These are phyloP conservation scores for Tetramorium simillimum DNA, from an alignment of 1,140 invertebrate species.

Conservation along the genomic window DNA sequence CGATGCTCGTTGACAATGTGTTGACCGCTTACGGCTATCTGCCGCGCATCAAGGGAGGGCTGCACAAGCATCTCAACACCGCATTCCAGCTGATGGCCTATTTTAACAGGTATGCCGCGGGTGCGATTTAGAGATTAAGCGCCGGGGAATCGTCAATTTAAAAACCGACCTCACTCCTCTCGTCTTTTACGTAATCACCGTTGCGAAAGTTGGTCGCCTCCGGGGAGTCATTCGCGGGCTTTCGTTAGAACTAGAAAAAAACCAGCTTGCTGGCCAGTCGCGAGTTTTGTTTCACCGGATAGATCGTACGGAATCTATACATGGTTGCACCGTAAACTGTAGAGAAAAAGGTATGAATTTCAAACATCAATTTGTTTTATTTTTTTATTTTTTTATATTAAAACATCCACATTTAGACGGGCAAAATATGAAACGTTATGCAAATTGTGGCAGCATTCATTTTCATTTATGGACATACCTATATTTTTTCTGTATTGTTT, in stretches of 20 bases:
- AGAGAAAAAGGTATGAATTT: not conserved
- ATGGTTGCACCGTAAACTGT: not conserved
- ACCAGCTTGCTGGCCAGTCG: not conserved
- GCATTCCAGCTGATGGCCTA: constrained; percentile 89
- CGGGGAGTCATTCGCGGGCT: not conserved
- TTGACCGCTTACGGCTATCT: constrained; percentile 88
- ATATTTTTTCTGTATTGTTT: not conserved
- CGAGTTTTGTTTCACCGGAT: not conserved
- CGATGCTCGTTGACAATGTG: constrained; percentile 88
- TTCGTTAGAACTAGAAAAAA: constrained; percentile 26
- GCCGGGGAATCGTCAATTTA: constrained; percentile 21
- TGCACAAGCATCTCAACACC: constrained; percentile 88
- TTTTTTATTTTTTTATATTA: not conserved
- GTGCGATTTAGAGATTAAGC: not conserved
- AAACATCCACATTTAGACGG: not conserved
- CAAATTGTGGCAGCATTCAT: not conserved
- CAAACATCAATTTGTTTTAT: not conserved
- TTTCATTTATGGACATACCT: not conserved
- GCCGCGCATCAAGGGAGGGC: constrained; percentile 85
- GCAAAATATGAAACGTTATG: not conserved
- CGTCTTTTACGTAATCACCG: not conserved
- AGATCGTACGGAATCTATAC: not conserved
- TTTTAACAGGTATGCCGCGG: constrained; percentile 87
- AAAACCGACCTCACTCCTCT: not conserved
- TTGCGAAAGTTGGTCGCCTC: not conserved